phyloP scores from a whole-genome alignment of 1,140 invertebrate genomes.

The Leptinotarsa defecta region DNA sequence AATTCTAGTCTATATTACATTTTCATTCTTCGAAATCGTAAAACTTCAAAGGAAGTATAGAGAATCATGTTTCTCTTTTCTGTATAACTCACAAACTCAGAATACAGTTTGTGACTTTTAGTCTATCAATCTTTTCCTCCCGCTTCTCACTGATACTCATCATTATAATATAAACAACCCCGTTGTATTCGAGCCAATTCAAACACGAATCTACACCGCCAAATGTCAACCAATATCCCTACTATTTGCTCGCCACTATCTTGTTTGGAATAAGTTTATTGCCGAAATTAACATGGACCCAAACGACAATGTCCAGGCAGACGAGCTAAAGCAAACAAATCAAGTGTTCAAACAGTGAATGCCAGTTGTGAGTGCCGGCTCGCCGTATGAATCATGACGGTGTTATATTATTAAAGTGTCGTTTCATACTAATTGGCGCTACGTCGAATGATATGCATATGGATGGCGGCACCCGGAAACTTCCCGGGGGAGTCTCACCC shows the following conservation, averaged over 20 bases:
- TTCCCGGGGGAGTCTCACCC: slow-evolving; percentile 8
- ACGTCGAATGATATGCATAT: slow-evolving; percentile 21
- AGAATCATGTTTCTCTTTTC: no score
- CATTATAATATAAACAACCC: no score
- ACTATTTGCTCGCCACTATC: slow-evolving; percentile 13
- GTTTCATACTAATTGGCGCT: slow-evolving; percentile 21
- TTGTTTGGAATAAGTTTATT: slow-evolving; percentile 20
- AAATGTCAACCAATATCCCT: slow-evolving; percentile 16
- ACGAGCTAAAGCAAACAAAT: slow-evolving; percentile 35
- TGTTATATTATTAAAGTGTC: slow-evolving; percentile 31
- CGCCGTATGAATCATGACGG: slow-evolving; percentile 34
- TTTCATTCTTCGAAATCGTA: no score
- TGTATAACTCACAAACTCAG: no score
- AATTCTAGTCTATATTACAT: no score
- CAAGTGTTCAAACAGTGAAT: slow-evolving; percentile 35
- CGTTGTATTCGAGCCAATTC: slow-evolving; percentile 1
- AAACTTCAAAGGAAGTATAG: no score
- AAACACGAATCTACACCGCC: background rate
- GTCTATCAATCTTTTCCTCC: no score
- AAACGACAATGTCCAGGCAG: slow-evolving; percentile 13
- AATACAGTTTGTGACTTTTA: no score
- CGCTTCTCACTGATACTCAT: no score
- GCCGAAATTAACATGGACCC: slow-evolving; percentile 13
- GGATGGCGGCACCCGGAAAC: slow-evolving; percentile 1
- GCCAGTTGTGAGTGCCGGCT: slow-evolving; percentile 31